Evolutionary conservation across 2,113 vertebrate genomes (phyloP).

Genomic region (Polyodon spathula): DNA sequence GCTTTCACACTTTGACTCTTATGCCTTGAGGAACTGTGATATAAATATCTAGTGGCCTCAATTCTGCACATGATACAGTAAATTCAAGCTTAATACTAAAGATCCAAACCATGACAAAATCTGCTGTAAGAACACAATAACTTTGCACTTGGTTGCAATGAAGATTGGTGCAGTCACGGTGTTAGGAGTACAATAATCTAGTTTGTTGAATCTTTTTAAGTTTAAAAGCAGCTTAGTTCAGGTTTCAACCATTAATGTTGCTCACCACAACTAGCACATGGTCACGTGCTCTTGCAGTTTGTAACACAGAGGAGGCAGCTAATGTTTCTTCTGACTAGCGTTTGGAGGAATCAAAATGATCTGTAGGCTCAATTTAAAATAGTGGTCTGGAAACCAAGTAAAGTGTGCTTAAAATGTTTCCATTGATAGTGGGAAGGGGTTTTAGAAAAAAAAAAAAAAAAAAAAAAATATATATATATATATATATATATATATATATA

Average conservation of each 20-base stretch:
- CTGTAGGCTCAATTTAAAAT: too few relatives aligned
- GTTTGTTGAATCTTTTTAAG: not conserved
- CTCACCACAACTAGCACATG: not conserved
- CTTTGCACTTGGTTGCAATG: not conserved
- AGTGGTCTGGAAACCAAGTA: too few relatives aligned
- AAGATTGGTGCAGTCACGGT: not conserved
- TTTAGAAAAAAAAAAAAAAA: too few relatives aligned
- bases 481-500: too few relatives aligned
- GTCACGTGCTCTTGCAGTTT: conserved; percentile 6
- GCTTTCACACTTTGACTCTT: conserved; percentile 43
- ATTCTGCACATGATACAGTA: not conserved
- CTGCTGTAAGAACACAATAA: not conserved
- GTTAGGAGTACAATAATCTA: not conserved
- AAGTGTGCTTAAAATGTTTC: too few relatives aligned
- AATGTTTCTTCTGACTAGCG: not conserved
- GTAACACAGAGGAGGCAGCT: not conserved
- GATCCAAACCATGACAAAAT: not conserved
- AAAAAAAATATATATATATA: too few relatives aligned
- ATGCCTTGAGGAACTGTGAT: conserved; percentile 27
- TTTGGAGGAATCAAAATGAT: too few relatives aligned
- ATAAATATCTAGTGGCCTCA: conserved; percentile 26
- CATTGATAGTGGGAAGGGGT: too few relatives aligned
- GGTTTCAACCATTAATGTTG: conserved; percentile 2
- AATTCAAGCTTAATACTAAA: not conserved
- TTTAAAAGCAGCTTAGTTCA: conserved; percentile 7